A percentile compares a stretch with the other conserved stretches of the same genome.
phyloP scores from a whole-genome alignment of 1,140 invertebrate species.

The Drosophila sp. region DNA sequence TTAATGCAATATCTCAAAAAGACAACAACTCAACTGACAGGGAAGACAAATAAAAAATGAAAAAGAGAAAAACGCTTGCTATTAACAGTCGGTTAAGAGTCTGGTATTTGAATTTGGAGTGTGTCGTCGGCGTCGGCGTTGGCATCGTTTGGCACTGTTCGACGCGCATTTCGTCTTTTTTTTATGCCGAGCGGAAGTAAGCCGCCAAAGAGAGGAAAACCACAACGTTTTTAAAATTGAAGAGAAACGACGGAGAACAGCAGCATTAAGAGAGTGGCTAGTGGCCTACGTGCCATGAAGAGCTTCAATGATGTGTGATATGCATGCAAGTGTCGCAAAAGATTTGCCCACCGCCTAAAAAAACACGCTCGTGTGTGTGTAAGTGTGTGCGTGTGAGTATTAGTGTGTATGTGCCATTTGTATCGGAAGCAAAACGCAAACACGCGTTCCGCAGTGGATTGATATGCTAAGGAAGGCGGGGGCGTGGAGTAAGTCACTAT shows the following conservation, averaged over 20 bases:
- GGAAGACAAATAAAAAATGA: not conserved
- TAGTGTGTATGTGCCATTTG: conserved; percentile 47
- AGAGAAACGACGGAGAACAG: conserved; percentile 41
- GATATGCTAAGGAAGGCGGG: conserved; percentile 19
- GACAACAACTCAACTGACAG: too few relatives aligned
- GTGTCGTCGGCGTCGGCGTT: not conserved
- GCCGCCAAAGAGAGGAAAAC: conserved; percentile 9
- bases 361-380: not conserved
- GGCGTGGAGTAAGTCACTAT: not conserved
- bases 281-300: conserved; percentile 62
- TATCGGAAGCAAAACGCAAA: conserved; percentile 77
- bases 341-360: conserved; percentile 52
- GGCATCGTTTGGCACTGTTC: not conserved
- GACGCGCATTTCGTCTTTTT: not conserved
- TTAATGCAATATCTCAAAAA: not conserved
- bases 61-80: not conserved
- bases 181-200: conserved; percentile 24
- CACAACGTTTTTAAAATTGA: not conserved
- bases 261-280: conserved; percentile 13
- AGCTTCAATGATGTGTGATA: conserved; percentile 27
- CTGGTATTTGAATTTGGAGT: not conserved
- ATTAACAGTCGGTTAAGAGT: not conserved
- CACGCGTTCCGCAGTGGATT: conserved; percentile 45
- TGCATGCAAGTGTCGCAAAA: conserved; percentile 50
- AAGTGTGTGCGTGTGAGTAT: conserved; percentile 21